Conservation (phyloP, 1,140 invertebrate genomes). For the Orchesella cincta region DNA sequence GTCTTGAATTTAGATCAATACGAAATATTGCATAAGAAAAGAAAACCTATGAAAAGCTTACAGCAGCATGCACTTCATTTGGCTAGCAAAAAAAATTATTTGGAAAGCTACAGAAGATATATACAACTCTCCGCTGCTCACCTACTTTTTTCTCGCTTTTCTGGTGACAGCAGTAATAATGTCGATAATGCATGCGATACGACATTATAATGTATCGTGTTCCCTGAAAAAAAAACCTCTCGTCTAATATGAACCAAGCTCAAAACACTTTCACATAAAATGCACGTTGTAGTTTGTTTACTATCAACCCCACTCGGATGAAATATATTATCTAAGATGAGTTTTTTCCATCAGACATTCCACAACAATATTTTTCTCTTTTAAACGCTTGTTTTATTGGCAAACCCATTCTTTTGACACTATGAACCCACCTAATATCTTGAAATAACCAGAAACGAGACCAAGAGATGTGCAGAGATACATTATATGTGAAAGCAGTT, state of each 20-base stretch:
- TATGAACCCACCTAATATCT: background rate
- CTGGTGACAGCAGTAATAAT: background rate
- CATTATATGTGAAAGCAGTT: background rate
- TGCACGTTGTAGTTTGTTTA: too few species aligned
- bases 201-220: slow-evolving; percentile 13
- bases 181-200: slow-evolving; percentile 16
- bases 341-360: background rate
- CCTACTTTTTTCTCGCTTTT: background rate
- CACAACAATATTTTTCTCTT: background rate
- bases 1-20: background rate
- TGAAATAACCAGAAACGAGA: background rate
- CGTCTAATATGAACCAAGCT: background rate
- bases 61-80: background rate
- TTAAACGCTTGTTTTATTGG: background rate
- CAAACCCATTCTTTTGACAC: background rate
- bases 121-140: too few species aligned
- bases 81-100: background rate
- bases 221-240: background rate
- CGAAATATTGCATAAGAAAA: slow-evolving; percentile 8
- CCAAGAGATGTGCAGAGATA: background rate
- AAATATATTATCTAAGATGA: background rate
- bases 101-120: too few species aligned
- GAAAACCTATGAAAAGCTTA: background rate
- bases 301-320: background rate
- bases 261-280: too few species aligned